Evolutionary conservation across 2,888 invertebrate species (phyloP).

Genomic region (Nymphalis c-album): DNA sequence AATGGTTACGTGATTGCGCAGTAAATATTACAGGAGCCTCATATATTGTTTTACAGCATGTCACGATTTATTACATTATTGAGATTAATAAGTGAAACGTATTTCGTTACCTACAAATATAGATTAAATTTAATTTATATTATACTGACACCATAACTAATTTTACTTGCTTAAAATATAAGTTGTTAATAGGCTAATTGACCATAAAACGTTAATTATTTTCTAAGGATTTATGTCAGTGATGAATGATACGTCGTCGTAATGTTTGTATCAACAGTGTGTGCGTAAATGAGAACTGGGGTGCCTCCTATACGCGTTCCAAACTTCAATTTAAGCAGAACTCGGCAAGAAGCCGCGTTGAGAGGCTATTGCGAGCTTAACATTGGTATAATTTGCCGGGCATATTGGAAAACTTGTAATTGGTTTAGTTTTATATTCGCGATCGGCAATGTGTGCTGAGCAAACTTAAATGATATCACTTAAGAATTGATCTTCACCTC

Average conservation of each 20-base stretch:
- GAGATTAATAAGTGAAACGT: too few species aligned
- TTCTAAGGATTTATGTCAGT: constrained; percentile 1
- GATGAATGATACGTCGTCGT: constrained; percentile 10
- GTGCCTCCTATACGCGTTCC: constrained; percentile 46
- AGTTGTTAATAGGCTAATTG: too few species aligned
- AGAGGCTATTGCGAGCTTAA: constrained; percentile 64
- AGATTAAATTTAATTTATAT: neutral
- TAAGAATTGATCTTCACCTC: constrained; percentile 50
- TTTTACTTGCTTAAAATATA: too few species aligned
- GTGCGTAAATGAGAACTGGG: constrained; percentile 30
- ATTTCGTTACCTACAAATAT: neutral
- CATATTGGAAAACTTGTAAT: constrained; percentile 79
- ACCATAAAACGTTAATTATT: neutral
- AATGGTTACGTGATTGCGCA: constrained; percentile 63
- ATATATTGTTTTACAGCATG: constrained; percentile 60
- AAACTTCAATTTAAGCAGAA: constrained; percentile 59
- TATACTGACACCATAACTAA: too few species aligned
- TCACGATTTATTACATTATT: constrained; percentile 32
- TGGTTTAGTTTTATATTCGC: constrained; percentile 76
- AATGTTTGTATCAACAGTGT: constrained; percentile 23
- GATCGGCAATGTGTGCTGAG: constrained; percentile 58
- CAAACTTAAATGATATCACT: constrained; percentile 67
- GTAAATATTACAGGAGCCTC: constrained; percentile 55
- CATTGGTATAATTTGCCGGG: constrained; percentile 73
- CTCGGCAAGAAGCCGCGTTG: constrained; percentile 58